Conservation (phyloP, 2,888 invertebrate genomes). For the Cephus nigrinus region DNA sequence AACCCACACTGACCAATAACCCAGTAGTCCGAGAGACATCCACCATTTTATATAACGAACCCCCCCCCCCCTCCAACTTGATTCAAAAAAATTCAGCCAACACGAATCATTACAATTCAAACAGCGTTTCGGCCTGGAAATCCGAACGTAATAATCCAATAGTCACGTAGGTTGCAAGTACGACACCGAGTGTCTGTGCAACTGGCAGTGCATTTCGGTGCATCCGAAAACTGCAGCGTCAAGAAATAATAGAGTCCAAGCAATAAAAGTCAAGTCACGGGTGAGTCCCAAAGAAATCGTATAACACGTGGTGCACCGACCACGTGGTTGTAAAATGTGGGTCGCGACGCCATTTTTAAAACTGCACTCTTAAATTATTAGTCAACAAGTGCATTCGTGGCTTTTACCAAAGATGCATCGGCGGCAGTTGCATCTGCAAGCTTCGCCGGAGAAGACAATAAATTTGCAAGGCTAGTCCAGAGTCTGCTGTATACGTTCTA, state of each 20-base stretch:
- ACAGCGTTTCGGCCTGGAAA: background rate
- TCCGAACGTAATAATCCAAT: background rate
- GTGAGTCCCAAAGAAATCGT: background rate
- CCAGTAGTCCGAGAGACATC: background rate
- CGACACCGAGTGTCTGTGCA: background rate
- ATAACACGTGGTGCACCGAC: background rate
- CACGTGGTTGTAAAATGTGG: background rate
- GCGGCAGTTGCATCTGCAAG: background rate
- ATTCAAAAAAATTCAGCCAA: background rate
- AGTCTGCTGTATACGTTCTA: background rate
- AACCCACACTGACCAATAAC: background rate
- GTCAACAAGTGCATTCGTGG: background rate
- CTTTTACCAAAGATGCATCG: background rate
- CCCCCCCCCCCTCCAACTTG: background rate
- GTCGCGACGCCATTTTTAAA: background rate
- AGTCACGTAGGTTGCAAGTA: background rate
- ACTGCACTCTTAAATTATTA: background rate
- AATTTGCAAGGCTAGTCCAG: background rate
- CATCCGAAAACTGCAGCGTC: background rate
- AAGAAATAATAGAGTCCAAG: background rate
- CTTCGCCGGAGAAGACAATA: background rate
- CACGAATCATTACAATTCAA: background rate
- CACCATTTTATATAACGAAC: background rate
- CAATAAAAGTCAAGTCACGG: background rate
- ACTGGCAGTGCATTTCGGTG: background rate